Evolutionary conservation across 2,888 invertebrate genomes (phyloP).

Genomic region (Aradus depressus): DNA sequence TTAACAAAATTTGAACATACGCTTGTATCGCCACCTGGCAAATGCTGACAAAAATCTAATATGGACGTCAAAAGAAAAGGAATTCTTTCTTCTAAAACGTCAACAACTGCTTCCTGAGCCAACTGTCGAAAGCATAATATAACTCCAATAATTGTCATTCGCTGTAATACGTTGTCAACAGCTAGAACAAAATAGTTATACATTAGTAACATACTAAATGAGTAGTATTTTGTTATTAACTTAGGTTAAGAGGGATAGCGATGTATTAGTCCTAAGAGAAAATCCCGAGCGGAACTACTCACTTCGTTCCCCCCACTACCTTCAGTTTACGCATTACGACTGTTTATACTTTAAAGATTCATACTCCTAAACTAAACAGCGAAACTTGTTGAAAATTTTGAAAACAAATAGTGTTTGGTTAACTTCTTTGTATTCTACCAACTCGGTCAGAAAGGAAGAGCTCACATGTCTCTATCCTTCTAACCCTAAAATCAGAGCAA

Average conservation of each 20-base stretch:
- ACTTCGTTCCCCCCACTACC: too few species aligned
- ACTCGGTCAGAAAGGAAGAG: too few species aligned
- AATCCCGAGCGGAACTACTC: too few species aligned
- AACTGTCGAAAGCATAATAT: constrained; percentile 91
- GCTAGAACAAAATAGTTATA: constrained; percentile 37
- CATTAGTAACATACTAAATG: background rate
- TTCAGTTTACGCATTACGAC: too few species aligned
- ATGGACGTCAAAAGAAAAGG: constrained; percentile 94
- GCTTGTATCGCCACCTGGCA: constrained; percentile 73
- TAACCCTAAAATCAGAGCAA: too few species aligned
- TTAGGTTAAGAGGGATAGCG: background rate
- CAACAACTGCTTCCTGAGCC: constrained; percentile 85
- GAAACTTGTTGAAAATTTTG: background rate
- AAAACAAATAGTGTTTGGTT: too few species aligned
- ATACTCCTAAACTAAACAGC: background rate
- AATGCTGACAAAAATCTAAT: constrained; percentile 83
- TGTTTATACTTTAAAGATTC: too few species aligned
- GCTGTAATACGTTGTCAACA: constrained; percentile 88
- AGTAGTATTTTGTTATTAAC: background rate
- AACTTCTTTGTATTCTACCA: too few species aligned
- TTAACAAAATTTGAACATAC: constrained; percentile 6
- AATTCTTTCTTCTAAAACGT: constrained; percentile 85
- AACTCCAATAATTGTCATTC: constrained; percentile 97
- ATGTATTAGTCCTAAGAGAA: too few species aligned
- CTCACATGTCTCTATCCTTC: too few species aligned